A percentile compares a stretch with the other conserved stretches of the same genome.
These are phyloP conservation scores for Metaphire vulgaris DNA, from an alignment of 1,140 invertebrate genomes.

Conservation along the genomic window DNA sequence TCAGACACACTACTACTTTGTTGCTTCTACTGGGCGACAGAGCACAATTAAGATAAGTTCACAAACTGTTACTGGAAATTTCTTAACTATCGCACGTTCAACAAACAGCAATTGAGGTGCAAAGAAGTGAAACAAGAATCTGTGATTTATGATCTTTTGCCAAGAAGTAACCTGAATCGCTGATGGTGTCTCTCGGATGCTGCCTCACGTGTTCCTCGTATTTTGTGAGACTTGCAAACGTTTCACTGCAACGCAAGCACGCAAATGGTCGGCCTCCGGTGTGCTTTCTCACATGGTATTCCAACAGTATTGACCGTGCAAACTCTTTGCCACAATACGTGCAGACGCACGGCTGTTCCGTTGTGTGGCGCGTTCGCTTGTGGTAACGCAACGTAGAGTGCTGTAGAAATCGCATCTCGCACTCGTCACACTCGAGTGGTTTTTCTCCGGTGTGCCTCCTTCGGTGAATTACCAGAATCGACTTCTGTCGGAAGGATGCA, in stretches of 20 bases:
- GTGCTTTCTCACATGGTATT: slow-evolving; percentile 13
- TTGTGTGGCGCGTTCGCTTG: not conserved
- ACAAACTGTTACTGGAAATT: no score
- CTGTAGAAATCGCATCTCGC: slow-evolving; percentile 12
- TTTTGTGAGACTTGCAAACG: not conserved
- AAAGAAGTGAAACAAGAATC: no score
- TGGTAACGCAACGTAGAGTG: not conserved
- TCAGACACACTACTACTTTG: no score
- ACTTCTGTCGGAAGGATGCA: slow-evolving; percentile 41
- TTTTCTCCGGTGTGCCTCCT: slow-evolving; percentile 87
- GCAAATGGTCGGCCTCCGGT: slow-evolving; percentile 13
- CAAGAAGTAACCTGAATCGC: not conserved
- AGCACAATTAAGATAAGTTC: no score
- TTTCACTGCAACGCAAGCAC: slow-evolving; percentile 5
- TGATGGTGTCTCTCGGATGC: not conserved
- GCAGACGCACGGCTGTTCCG: not conserved
- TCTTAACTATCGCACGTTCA: no score
- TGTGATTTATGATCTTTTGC: not conserved
- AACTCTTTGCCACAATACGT: not conserved
- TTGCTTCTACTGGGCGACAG: no score
- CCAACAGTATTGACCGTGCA: not conserved
- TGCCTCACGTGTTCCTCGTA: no score
- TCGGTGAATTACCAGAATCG: slow-evolving; percentile 58
- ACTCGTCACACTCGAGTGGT: slow-evolving; percentile 60
- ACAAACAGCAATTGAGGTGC: no score